A percentile compares a stretch with the other conserved stretches of the same genome.
Evolutionary conservation across 2,888 invertebrate genomes (phyloP).

Genomic region (Coenonympha arcania): DNA sequence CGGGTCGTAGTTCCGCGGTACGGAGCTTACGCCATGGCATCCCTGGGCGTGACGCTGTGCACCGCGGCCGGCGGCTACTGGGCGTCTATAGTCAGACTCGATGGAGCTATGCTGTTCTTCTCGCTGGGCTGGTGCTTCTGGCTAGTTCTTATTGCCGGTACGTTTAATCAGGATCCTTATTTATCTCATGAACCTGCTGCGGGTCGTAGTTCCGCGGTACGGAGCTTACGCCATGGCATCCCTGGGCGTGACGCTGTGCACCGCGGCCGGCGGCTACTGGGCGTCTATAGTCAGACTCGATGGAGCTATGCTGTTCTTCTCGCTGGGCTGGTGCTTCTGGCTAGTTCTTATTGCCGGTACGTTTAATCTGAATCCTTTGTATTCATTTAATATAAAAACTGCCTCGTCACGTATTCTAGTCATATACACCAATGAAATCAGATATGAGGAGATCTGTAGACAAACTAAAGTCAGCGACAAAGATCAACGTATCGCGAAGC

Average conservation of each 20-base stretch:
- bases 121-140: slow-evolving; percentile 97
- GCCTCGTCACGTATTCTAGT: too few relatives aligned
- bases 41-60: slow-evolving; percentile 87
- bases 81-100: slow-evolving; percentile 85
- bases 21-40: slow-evolving; percentile 89
- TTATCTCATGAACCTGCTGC: slow-evolving; percentile 67
- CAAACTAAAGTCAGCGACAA: too few relatives aligned
- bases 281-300: slow-evolving; percentile 87
- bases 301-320: slow-evolving; percentile 85
- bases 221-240: slow-evolving; percentile 91
- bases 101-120: slow-evolving; percentile 87
- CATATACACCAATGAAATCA: too few relatives aligned
- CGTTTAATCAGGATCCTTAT: background rate
- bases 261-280: slow-evolving; percentile 88
- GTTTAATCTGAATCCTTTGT: background rate
- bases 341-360: slow-evolving; percentile 88
- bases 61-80: slow-evolving; percentile 88
- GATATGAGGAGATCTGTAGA: too few relatives aligned
- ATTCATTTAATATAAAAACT: too few relatives aligned
- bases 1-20: slow-evolving; percentile 94
- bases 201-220: slow-evolving; percentile 93
- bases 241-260: slow-evolving; percentile 86
- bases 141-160: slow-evolving; percentile 91
- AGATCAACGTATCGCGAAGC: too few relatives aligned
- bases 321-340: slow-evolving; percentile 97